Evolutionary conservation across 2,888 invertebrate species (phyloP).

Genomic region (Scelioninae gen. 2): DNA sequence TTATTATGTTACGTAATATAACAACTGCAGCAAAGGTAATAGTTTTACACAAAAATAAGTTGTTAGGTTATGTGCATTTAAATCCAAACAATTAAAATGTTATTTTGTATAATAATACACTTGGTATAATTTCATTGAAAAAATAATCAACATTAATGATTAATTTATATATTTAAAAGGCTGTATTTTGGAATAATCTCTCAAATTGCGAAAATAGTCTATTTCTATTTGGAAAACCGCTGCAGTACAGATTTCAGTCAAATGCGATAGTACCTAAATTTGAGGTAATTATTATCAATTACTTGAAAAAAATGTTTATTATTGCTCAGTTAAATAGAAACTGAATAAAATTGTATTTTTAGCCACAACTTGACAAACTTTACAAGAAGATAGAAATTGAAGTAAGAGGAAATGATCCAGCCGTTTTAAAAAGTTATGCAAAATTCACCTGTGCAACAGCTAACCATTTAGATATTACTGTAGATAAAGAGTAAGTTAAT

Average conservation of each 20-base stretch:
- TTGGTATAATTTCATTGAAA: too few relatives aligned
- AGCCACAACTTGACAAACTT: slow-evolving; percentile 80
- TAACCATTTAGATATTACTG: slow-evolving; percentile 80
- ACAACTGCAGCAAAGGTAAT: slow-evolving; percentile 14
- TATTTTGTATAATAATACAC: too few relatives aligned
- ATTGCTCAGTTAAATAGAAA: too few relatives aligned
- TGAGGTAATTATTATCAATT: slow-evolving; percentile 13
- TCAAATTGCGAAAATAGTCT: slow-evolving; percentile 13
- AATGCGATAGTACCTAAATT: not conserved
- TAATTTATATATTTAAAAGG: not conserved
- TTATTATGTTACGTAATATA: slow-evolving; percentile 17
- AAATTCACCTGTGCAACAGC: slow-evolving; percentile 90
- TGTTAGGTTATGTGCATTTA: slow-evolving; percentile 21
- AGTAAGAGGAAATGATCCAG: slow-evolving; percentile 90
- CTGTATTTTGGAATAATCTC: not conserved
- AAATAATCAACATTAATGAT: too few relatives aligned
- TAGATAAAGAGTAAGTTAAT: slow-evolving; percentile 43
- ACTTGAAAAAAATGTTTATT: too few relatives aligned
- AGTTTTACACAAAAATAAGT: not conserved
- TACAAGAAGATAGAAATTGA: slow-evolving; percentile 90
- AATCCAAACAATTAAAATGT: not conserved
- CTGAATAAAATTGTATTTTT: too few relatives aligned
- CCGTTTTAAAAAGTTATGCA: slow-evolving; percentile 91
- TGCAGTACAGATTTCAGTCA: slow-evolving; percentile 11
- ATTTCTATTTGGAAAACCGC: not conserved